These are phyloP conservation scores for Helogale parvula DNA, from an alignment of 2,113 vertebrate species.

Conservation along the genomic window DNA sequence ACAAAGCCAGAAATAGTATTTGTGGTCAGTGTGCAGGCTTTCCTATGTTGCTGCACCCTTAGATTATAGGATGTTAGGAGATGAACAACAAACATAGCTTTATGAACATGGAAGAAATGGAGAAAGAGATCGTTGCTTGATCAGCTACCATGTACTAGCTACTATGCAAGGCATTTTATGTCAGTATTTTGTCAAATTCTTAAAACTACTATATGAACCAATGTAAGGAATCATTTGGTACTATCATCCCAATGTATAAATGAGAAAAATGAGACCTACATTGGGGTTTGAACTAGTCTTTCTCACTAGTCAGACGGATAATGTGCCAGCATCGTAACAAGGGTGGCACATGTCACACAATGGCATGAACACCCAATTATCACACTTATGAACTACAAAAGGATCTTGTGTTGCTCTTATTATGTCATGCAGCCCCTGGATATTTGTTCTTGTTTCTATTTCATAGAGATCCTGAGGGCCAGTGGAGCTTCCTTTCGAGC, in stretches of 20 bases:
- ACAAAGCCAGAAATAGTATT: neutral
- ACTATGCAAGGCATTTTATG: neutral
- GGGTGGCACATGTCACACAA: too few species aligned
- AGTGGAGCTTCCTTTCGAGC: neutral
- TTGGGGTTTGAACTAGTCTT: neutral
- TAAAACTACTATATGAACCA: neutral
- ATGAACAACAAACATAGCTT: neutral
- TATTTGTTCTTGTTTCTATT: neutral
- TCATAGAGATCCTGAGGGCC: neutral
- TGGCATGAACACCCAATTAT: too few species aligned
- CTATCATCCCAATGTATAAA: neutral
- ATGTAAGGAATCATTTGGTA: neutral
- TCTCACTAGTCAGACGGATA: neutral
- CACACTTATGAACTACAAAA: too few species aligned
- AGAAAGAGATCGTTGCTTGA: neutral
- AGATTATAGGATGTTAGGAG: neutral
- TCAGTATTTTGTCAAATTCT: conserved; percentile 3
- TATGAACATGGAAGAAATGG: neutral
- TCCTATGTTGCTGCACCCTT: neutral
- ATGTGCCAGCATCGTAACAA: too few species aligned
- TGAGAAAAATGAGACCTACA: neutral
- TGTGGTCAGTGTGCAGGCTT: neutral
- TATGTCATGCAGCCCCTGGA: neutral
- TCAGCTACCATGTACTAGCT: neutral
- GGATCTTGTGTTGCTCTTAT: neutral